A percentile compares a stretch with the other conserved stretches of the same genome.
Conservation (phyloP, 2,888 invertebrate genomes). For the Fragum sueziense region DNA sequence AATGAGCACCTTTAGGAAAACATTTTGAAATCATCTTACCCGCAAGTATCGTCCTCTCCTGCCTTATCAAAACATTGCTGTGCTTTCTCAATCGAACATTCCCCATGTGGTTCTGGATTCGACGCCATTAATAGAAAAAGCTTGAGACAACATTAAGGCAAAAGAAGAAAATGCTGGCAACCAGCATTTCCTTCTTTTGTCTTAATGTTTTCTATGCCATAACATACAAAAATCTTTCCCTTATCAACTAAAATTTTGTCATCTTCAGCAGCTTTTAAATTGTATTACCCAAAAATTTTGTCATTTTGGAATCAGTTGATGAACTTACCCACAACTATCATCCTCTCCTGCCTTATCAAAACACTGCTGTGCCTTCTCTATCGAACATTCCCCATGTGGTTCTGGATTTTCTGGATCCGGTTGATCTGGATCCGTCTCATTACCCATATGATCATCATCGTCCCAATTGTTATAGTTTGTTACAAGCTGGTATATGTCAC, state of each 20-base stretch:
- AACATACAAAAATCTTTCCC: too few species aligned
- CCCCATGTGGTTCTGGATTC: conserved; percentile 11
- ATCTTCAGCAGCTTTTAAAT: too few species aligned
- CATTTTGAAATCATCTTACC: too few species aligned
- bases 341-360: not conserved
- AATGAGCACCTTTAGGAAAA: too few species aligned
- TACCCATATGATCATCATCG: conserved; percentile 5
- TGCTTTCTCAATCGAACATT: conserved; percentile 38
- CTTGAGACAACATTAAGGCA: not conserved
- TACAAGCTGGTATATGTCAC: conserved; percentile 37
- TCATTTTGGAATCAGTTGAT: too few species aligned
- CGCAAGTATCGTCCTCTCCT: conserved; percentile 6
- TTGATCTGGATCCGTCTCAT: conserved; percentile 17
- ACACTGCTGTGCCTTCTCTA: conserved; percentile 35
- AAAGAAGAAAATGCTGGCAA: not conserved
- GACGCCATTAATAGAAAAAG: too few species aligned
- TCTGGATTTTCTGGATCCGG: conserved; percentile 7
- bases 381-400: conserved; percentile 32
- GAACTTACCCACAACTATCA: conserved; percentile 23
- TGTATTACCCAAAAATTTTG: too few species aligned
- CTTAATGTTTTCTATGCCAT: too few species aligned
- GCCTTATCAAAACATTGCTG: conserved; percentile 24
- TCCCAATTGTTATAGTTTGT: conserved; percentile 16
- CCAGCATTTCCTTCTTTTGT: not conserved
- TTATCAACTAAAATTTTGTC: too few species aligned